Evolutionary conservation across 2,888 invertebrate species (phyloP).

Genomic region (Saturnia japonica): DNA sequence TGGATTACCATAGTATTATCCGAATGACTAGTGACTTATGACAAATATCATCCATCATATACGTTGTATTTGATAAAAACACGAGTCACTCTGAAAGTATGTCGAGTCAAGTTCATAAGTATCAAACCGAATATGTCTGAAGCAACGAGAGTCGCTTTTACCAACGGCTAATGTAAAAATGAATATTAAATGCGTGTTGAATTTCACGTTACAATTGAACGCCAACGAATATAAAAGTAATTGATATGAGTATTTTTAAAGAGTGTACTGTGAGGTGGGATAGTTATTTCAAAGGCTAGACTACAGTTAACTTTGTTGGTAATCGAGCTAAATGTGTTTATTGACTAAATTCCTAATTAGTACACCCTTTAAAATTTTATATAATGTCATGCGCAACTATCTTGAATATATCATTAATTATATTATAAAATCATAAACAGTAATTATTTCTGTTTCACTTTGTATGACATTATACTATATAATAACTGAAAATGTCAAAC

Average conservation of each 20-base stretch:
- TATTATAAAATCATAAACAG: too few species aligned
- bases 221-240: slow-evolving; percentile 15
- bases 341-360: neutral
- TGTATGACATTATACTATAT: too few species aligned
- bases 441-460: too few species aligned
- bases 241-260: neutral
- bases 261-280: neutral
- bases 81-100: slow-evolving; percentile 44
- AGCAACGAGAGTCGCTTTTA: slow-evolving; percentile 22
- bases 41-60: slow-evolving; percentile 12
- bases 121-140: slow-evolving; percentile 20
- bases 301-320: neutral
- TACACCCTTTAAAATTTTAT: too few species aligned
- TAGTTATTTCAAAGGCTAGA: neutral
- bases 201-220: slow-evolving; percentile 29
- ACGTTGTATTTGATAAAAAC: slow-evolving; percentile 17
- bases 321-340: neutral
- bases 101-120: slow-evolving; percentile 24
- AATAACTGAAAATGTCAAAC: too few species aligned
- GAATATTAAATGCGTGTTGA: slow-evolving; percentile 25
- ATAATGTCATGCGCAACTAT: too few species aligned
- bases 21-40: slow-evolving; percentile 8
- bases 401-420: too few species aligned
- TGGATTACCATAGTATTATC: slow-evolving; percentile 7
- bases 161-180: slow-evolving; percentile 21